phyloP scores from a whole-genome alignment of 1,140 invertebrate genomes.

The Pseudobourletiella spinata region DNA sequence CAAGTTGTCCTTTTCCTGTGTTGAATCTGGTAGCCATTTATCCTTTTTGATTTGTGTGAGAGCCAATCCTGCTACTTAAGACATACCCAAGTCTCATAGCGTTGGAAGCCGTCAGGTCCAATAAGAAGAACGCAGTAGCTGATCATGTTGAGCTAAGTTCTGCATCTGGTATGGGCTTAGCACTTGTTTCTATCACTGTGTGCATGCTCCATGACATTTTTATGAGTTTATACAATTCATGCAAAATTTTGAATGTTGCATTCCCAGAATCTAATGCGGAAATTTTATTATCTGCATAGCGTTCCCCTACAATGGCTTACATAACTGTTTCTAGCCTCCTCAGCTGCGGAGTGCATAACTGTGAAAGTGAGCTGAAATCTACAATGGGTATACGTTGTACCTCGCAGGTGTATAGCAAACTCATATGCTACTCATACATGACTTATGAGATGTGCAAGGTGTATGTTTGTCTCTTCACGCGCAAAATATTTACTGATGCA shows the following conservation, averaged over 20 bases:
- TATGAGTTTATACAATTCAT: background rate
- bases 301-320: background rate
- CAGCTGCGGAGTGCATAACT: no score
- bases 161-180: background rate
- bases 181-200: no score
- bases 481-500: no score
- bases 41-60: background rate
- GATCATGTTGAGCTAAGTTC: background rate
- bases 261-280: background rate
- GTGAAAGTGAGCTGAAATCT: no score
- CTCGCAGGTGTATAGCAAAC: no score
- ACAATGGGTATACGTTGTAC: no score
- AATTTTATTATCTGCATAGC: background rate
- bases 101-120: background rate
- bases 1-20: background rate
- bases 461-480: no score
- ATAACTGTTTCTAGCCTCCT: background rate
- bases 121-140: background rate
- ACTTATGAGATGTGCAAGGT: no score
- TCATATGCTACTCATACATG: no score
- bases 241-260: background rate
- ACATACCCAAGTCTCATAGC: background rate
- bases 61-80: background rate
- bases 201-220: no score
- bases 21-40: background rate